Conservation (phyloP, 2,113 vertebrate genomes). For the Neoarius graeffei region DNA sequence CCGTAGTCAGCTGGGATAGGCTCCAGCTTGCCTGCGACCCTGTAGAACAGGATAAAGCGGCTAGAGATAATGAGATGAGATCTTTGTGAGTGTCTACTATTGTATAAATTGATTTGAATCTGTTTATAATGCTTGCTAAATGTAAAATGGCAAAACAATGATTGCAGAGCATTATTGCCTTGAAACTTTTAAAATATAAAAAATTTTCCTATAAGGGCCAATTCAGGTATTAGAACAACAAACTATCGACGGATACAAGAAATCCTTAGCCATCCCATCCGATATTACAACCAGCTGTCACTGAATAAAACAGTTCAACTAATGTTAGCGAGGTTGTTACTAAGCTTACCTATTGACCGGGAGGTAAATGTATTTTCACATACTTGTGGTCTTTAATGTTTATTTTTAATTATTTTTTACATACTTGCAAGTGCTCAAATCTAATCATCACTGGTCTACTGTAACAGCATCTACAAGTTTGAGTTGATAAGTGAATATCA, state of each 20-base stretch:
- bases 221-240: neutral
- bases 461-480: neutral
- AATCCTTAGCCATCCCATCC: neutral
- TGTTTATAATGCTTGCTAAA: neutral
- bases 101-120: neutral
- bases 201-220: neutral
- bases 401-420: neutral
- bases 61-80: too few relatives aligned
- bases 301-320: neutral
- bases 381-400: too few relatives aligned
- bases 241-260: neutral
- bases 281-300: neutral
- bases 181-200: neutral
- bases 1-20: too few relatives aligned
- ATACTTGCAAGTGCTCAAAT: neutral
- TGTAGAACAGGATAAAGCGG: too few relatives aligned
- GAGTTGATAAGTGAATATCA: neutral
- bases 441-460: neutral
- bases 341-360: too few relatives aligned
- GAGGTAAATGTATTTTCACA: too few relatives aligned
- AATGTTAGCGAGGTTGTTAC: neutral
- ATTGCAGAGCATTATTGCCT: neutral
- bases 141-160: neutral
- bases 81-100: neutral
- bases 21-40: too few relatives aligned